A percentile compares a stretch with the other conserved stretches of the same genome.
Conservation (phyloP, 2,888 invertebrate species). For the Julus scanicus region DNA sequence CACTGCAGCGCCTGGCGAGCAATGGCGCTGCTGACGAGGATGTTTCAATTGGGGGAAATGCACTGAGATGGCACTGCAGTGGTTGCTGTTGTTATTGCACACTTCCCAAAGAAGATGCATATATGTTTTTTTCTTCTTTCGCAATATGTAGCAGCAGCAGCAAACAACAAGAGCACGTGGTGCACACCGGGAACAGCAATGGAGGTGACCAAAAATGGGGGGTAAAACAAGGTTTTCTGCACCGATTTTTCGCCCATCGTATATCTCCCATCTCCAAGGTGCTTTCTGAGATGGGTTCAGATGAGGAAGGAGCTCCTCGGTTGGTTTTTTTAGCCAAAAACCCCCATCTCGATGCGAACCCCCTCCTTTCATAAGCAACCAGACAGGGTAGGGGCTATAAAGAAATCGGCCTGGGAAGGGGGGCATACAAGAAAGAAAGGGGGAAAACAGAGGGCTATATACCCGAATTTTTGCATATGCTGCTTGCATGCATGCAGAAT, state of each 20-base stretch:
- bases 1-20: slow-evolving; percentile 40
- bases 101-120: background rate
- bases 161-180: slow-evolving; percentile 44
- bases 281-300: background rate
- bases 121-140: background rate
- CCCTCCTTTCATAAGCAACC: slow-evolving; percentile 31
- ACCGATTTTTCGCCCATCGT: background rate
- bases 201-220: slow-evolving; percentile 18
- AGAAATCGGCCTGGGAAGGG: background rate
- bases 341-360: background rate
- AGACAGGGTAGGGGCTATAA: slow-evolving; percentile 34
- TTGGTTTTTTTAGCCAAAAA: background rate
- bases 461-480: slow-evolving; percentile 7
- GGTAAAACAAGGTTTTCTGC: background rate
- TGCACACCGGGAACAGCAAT: background rate
- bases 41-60: slow-evolving; percentile 25
- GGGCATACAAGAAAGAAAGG: slow-evolving; percentile 31
- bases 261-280: background rate
- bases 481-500: background rate
- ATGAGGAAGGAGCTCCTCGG: background rate
- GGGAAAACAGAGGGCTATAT: slow-evolving; percentile 22
- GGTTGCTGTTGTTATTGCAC: slow-evolving; percentile 14
- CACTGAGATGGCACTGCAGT: slow-evolving; percentile 43
- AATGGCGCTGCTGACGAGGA: slow-evolving; percentile 39
- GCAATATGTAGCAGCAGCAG: background rate